Conservation (phyloP, 1,140 invertebrate species). For the Planococcus citri region DNA sequence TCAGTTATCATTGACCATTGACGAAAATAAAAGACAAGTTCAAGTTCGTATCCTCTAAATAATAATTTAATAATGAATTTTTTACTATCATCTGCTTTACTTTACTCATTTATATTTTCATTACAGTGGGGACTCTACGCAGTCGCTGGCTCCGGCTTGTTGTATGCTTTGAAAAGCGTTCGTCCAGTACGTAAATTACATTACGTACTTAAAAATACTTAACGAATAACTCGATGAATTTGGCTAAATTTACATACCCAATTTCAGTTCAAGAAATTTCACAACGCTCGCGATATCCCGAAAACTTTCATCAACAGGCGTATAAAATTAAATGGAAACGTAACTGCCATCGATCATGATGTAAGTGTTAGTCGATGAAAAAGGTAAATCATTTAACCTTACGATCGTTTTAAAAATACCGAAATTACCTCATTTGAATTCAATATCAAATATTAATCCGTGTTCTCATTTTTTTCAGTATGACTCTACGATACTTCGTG, state of each 20-base stretch:
- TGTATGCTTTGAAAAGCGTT: background rate
- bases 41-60: background rate
- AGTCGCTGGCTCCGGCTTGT: background rate
- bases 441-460: too few relatives aligned
- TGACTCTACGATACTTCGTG: background rate
- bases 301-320: background rate
- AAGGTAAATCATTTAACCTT: too few relatives aligned
- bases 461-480: too few relatives aligned
- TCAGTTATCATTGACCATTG: background rate
- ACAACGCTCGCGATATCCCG: background rate
- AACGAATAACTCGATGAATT: background rate
- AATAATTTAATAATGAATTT: background rate
- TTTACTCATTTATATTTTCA: background rate
- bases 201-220: too few relatives aligned
- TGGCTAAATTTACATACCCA: background rate
- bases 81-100: background rate
- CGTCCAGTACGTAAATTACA: background rate
- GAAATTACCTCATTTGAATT: too few relatives aligned
- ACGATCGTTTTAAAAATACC: too few relatives aligned
- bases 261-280: background rate
- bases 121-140: background rate
- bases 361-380: background rate
- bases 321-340: background rate
- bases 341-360: background rate
- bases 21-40: constrained; percentile 9